Evolutionary conservation across 1,140 invertebrate species (phyloP).

Genomic region (Calliphora vicina): DNA sequence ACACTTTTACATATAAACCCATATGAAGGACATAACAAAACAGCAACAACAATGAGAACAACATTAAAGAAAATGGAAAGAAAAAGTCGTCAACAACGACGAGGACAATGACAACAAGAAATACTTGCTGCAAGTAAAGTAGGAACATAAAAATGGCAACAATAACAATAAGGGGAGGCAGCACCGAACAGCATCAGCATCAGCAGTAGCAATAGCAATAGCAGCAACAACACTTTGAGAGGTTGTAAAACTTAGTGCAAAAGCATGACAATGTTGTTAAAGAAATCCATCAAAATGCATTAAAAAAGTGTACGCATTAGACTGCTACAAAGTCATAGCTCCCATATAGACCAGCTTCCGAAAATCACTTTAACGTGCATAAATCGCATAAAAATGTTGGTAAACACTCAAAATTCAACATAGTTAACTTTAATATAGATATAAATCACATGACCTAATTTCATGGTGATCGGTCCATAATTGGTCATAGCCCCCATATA

Average conservation of each 20-base stretch:
- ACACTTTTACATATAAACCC: background rate
- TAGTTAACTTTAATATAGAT: no score
- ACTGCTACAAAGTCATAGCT: no score
- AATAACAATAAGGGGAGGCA: background rate
- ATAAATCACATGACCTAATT: no score
- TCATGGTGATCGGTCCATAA: no score
- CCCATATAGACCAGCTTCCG: no score
- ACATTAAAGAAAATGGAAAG: no score
- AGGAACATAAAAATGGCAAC: background rate
- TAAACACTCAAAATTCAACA: no score
- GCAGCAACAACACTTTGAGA: background rate
- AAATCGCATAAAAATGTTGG: no score
- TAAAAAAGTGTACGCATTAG: background rate
- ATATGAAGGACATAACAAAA: background rate
- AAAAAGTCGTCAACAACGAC: background rate
- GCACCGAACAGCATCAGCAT: no score
- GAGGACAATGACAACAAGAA: background rate
- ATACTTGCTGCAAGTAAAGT: background rate
- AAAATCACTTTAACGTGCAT: no score
- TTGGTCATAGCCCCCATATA: no score
- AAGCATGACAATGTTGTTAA: background rate
- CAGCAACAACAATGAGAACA: background rate
- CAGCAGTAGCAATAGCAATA: no score
- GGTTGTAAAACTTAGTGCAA: background rate
- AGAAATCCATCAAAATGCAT: conserved; percentile 10